Percentiles rank a stretch among this genome's conserved stretches.
These are phyloP conservation scores for Saxicola maurus DNA, from an alignment of 2,797 vertebrate species.

Conservation along the genomic window DNA sequence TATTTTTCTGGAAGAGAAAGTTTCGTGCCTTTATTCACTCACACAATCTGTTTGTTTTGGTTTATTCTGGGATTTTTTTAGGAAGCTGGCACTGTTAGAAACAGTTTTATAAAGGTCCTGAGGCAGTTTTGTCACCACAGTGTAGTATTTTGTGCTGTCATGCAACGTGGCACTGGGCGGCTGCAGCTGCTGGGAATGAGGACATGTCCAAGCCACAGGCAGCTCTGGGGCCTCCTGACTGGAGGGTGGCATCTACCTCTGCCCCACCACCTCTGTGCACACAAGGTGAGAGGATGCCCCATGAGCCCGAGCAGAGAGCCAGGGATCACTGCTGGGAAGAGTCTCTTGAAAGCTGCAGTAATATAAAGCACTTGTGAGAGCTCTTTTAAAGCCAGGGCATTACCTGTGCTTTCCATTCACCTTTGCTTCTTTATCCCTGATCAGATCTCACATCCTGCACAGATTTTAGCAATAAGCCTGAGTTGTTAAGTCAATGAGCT, in stretches of 20 bases:
- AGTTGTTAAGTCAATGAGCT: background rate
- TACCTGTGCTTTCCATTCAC: background rate
- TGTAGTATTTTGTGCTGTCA: background rate
- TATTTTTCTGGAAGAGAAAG: conserved; percentile 26
- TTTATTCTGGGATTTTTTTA: background rate
- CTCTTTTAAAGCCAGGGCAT: background rate
- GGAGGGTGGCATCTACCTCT: background rate
- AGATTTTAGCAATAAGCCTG: background rate
- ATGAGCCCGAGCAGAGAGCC: background rate
- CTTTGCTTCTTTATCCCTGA: background rate
- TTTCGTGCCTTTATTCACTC: background rate
- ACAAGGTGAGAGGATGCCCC: background rate
- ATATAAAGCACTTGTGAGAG: background rate
- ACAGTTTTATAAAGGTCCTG: background rate
- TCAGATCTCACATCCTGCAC: background rate
- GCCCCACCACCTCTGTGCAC: accelerated
- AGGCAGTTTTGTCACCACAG: background rate
- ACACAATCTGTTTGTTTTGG: background rate
- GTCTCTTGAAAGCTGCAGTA: background rate
- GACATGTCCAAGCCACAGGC: background rate
- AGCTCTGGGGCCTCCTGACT: background rate
- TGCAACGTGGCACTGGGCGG: background rate
- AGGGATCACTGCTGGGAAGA: background rate
- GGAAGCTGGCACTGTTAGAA: background rate
- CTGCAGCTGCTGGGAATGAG: background rate